A percentile compares a stretch with the other conserved stretches of the same genome.
These are phyloP conservation scores for Dicyrtoma fusca DNA, from an alignment of 2,888 invertebrate species.

Conservation along the genomic window DNA sequence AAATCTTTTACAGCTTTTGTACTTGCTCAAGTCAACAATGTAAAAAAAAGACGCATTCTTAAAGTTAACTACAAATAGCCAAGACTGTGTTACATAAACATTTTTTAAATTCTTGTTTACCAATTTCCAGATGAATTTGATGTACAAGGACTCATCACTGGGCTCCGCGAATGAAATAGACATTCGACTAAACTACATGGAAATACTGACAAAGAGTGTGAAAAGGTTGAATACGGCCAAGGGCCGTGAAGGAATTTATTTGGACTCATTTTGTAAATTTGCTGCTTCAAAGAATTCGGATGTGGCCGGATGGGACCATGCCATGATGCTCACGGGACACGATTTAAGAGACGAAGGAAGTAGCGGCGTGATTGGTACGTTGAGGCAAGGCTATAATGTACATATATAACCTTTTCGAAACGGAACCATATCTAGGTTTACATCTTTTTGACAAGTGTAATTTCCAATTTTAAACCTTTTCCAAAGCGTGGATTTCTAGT, in stretches of 20 bases:
- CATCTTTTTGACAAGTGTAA: too few species aligned
- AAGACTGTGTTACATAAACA: not conserved
- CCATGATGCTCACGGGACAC: constrained; percentile 44
- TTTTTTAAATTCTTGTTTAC: not conserved
- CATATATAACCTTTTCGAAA: too few species aligned
- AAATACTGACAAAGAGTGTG: constrained; percentile 30
- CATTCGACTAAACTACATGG: constrained; percentile 41
- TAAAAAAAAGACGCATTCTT: constrained; percentile 17
- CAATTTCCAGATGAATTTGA: constrained; percentile 39
- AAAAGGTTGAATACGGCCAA: constrained; percentile 25
- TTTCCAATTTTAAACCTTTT: too few species aligned
- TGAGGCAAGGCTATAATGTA: too few species aligned
- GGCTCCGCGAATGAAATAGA: constrained; percentile 25
- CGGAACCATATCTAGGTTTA: too few species aligned
- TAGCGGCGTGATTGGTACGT: constrained; percentile 29
- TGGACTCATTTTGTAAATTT: constrained; percentile 40
- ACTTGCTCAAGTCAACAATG: constrained; percentile 40
- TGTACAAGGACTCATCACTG: constrained; percentile 42
- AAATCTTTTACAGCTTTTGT: constrained; percentile 34
- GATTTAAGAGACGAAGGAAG: constrained; percentile 25
- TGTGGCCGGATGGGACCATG: constrained; percentile 43
- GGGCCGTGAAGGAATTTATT: constrained; percentile 23
- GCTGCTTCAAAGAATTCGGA: constrained; percentile 40
- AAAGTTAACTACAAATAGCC: too few species aligned
- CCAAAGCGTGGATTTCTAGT: too few species aligned